These are phyloP conservation scores for Mixornis gularis DNA, from an alignment of 2,113 vertebrate species.

Conservation along the genomic window DNA sequence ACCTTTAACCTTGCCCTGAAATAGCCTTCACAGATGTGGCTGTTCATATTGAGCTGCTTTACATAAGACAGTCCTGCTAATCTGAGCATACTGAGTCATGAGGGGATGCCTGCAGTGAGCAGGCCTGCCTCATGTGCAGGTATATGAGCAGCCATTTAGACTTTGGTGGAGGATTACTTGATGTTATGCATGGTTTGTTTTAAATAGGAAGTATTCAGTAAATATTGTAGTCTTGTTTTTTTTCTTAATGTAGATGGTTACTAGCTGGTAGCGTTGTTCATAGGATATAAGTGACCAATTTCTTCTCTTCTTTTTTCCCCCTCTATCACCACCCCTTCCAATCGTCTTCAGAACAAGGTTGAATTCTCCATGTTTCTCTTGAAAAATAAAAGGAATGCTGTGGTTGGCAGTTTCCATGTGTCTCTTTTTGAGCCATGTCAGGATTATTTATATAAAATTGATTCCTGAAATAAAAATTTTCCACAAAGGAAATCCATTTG, in stretches of 20 bases:
- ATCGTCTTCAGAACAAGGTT: constrained; percentile 63
- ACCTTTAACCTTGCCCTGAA: neutral
- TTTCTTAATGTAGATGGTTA: neutral
- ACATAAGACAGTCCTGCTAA: neutral
- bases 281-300: constrained; percentile 61
- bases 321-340: constrained; percentile 3
- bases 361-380: constrained; percentile 54
- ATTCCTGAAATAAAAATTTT: constrained; percentile 30
- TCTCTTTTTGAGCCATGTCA: constrained; percentile 37
- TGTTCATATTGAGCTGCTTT: neutral
- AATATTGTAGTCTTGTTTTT: neutral
- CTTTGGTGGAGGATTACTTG: neutral
- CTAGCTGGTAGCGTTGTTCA: neutral
- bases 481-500: constrained; percentile 3
- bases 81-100: neutral
- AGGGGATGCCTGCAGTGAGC: neutral
- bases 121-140: neutral
- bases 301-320: constrained; percentile 49
- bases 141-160: neutral
- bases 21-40: neutral
- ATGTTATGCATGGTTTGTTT: neutral
- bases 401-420: constrained; percentile 44
- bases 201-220: neutral
- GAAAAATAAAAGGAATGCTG: constrained; percentile 61
- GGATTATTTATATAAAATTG: constrained; percentile 37